Base-by-base conservation (phyloP, 2,797 vertebrate species). In the Phoebastria nigripes region DNA sequence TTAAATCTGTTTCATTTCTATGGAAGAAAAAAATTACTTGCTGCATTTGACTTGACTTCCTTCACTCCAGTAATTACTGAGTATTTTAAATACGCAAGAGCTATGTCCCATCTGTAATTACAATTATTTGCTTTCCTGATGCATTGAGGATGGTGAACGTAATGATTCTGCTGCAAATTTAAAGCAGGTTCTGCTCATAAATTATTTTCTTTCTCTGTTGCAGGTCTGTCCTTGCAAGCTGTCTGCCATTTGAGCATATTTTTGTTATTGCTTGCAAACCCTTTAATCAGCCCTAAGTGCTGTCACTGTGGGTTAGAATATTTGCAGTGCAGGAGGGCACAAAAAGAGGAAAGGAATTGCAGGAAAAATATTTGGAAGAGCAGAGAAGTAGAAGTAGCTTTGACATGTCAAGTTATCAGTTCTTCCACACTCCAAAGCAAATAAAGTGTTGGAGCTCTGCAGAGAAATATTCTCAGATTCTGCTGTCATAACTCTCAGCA, bases 181-280 rank as follows among this genome's bases (percentile, higher is more conserved):
- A 92, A 97, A 96, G 65, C 94, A 94, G 83, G 62, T 93, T 95
- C 70, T 91, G 70, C 65, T 89, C 8, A 11, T 76, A 82, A 44
- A 49, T 89, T 63, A 66, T 62, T 92, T 71, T 76, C 63, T 42
- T 85, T 71, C 79, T 90, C 12, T 55, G 18, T 70, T 88, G 25
- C 79, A 94, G 67, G 81, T 81, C 70, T 95, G 82, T 88, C 74
- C 81, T 85, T 94, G 89, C 19, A 41, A 72, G 29, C 47, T 12
- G 9, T 82, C 82, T 92, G 82, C 51, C 20, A 25, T 89, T 96
- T 79, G 31, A 69, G 63, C 69, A 6, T 95, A 92, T 94, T 97
- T 97, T 97, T 95, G 85, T 95, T 89, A 87, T 93, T 76, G 33
- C 49, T 72, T 80, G 52, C 63, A 84, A 86, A 79, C 66, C 44